Evolutionary conservation across 2,113 vertebrate species (phyloP).

Genomic region (Setophaga coronata): DNA sequence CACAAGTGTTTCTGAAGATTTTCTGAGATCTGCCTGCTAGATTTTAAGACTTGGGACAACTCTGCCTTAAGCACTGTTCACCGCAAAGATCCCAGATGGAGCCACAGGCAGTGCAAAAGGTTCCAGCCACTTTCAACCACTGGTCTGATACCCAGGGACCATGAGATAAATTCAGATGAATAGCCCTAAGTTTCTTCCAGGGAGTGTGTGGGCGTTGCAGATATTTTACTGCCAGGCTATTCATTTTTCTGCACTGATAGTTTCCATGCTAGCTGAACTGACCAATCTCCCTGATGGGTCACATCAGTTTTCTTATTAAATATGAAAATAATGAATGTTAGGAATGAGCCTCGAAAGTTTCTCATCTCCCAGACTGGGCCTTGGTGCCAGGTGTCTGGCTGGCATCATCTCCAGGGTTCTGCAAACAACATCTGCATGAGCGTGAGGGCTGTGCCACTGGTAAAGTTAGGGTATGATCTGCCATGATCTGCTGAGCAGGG

Average conservation of each 20-base stretch:
- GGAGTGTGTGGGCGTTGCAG: constrained; percentile 22
- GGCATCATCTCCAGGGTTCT: neutral
- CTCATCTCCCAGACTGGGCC: neutral
- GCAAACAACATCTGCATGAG: constrained; percentile 42
- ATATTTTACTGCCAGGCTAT: constrained; percentile 6
- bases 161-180: constrained; percentile 14
- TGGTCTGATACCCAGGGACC: neutral
- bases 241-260: constrained; percentile 26
- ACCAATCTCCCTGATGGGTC: neutral
- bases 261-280: constrained; percentile 37
- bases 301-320: constrained; percentile 25
- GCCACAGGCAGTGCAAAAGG: neutral
- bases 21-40: neutral
- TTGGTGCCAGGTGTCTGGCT: constrained; percentile 50
- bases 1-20: neutral
- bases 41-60: neutral
- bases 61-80: neutral
- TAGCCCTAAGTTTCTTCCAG: constrained; percentile 27
- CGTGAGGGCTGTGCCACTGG: neutral
- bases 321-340: constrained; percentile 20
- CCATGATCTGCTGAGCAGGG: neutral
- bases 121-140: neutral
- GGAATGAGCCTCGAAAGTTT: constrained; percentile 36
- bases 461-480: neutral
- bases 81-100: neutral